Evolutionary conservation across 1,140 invertebrate species (phyloP).

Genomic region (Leptopilina clavipes): DNA sequence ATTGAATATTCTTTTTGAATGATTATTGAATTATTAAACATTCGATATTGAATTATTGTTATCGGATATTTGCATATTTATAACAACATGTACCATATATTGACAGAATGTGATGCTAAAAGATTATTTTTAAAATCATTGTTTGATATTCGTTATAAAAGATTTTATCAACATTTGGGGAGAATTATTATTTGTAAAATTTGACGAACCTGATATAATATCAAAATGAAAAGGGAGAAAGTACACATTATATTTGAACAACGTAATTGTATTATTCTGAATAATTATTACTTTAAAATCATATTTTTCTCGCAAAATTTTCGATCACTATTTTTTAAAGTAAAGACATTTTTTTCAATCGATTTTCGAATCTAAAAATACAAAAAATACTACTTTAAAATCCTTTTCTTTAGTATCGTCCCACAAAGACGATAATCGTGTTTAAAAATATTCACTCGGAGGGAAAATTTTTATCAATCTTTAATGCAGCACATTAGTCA

Average conservation of each 20-base stretch:
- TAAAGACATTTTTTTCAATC: too few species aligned
- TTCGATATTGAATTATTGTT: not conserved
- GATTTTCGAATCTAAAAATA: too few species aligned
- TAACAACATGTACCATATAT: not conserved
- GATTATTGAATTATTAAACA: constrained; percentile 5
- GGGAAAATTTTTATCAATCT: not conserved
- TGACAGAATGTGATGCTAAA: not conserved
- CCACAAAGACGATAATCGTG: too few species aligned
- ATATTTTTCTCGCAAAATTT: too few species aligned
- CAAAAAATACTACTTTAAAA: too few species aligned
- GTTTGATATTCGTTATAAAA: constrained; percentile 12
- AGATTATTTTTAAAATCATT: constrained; percentile 1
- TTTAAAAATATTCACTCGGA: not conserved
- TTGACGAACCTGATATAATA: not conserved
- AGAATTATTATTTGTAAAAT: not conserved
- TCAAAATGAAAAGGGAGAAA: too few species aligned
- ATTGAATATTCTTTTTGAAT: not conserved
- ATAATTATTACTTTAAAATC: too few species aligned
- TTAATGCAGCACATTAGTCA: not conserved
- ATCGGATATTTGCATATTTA: constrained; percentile 17
- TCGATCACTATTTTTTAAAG: too few species aligned
- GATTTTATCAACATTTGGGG: not conserved
- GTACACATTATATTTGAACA: too few species aligned
- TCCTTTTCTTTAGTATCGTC: too few species aligned
- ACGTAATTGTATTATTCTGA: too few species aligned